phyloP scores from a whole-genome alignment of 1,140 invertebrate species.

The Tetramorium parvispinum region DNA sequence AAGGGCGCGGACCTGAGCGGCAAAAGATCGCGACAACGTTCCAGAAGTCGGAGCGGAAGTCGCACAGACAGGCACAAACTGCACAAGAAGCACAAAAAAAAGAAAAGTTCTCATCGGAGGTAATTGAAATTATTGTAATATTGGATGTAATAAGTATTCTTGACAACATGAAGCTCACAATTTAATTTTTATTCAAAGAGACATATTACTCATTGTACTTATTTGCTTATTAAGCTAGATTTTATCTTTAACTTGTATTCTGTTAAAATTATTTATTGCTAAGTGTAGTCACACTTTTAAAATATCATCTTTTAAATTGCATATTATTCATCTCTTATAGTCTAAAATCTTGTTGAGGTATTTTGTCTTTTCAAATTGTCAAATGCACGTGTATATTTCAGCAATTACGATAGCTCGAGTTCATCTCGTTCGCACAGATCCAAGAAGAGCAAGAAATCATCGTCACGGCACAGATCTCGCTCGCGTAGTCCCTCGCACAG shows the following conservation, averaged over 20 bases:
- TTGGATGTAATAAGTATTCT: neutral
- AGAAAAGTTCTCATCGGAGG: slow-evolving; percentile 84
- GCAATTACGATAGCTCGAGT: slow-evolving; percentile 81
- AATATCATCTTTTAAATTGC: neutral
- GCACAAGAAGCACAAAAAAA: slow-evolving; percentile 84
- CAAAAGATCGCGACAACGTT: slow-evolving; percentile 80
- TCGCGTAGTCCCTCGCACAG: slow-evolving; percentile 80
- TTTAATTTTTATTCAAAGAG: neutral
- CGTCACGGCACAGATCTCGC: slow-evolving; percentile 80
- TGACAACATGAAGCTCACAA: neutral
- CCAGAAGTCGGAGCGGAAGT: slow-evolving; percentile 81
- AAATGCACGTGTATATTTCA: slow-evolving; percentile 53
- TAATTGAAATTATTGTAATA: slow-evolving; percentile 56
- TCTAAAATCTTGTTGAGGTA: neutral
- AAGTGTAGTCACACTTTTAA: neutral
- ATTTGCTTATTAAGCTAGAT: neutral
- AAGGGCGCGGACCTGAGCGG: slow-evolving; percentile 79
- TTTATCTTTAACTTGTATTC: neutral
- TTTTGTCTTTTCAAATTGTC: neutral
- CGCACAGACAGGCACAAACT: slow-evolving; percentile 77
- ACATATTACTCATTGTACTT: neutral
- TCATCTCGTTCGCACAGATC: slow-evolving; percentile 81
- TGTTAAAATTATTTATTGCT: neutral
- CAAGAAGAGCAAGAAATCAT: slow-evolving; percentile 83
- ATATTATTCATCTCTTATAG: neutral